Percentiles rank a stretch among this genome's conserved stretches.
Conservation (phyloP, 2,113 vertebrate species). For the Pterocles gutturalis region DNA sequence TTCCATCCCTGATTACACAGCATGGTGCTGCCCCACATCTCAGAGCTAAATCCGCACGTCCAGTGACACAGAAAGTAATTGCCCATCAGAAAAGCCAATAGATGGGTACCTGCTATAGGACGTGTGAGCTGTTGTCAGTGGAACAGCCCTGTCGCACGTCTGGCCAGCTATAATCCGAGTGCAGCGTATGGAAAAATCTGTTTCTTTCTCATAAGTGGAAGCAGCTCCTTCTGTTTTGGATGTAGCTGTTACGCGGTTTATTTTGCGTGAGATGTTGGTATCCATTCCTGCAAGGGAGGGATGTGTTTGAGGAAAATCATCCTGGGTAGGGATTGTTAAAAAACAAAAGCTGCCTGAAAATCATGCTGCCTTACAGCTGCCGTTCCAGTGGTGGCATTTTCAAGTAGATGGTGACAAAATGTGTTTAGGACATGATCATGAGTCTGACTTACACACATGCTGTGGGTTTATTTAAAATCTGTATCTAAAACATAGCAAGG, state of each 20-base stretch:
- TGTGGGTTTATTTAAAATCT: not conserved
- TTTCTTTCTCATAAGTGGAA: not conserved
- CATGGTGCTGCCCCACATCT: not conserved
- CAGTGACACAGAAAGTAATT: slow-evolving; percentile 8
- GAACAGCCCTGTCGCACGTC: not conserved
- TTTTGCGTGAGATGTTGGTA: not conserved
- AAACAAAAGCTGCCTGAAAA: not conserved
- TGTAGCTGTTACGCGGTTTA: not conserved
- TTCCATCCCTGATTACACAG: not conserved
- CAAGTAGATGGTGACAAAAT: not conserved
- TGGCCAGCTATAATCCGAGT: not conserved
- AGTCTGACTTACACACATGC: not conserved
- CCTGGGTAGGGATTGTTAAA: not conserved
- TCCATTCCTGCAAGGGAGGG: not conserved
- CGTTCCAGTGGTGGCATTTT: not conserved
- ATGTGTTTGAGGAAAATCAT: not conserved
- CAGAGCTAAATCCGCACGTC: not conserved
- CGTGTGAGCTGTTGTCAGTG: not conserved
- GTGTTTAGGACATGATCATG: not conserved
- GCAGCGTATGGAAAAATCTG: not conserved
- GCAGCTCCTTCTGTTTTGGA: not conserved
- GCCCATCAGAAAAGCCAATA: not conserved
- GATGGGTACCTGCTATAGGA: not conserved
- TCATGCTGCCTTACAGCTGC: not conserved
- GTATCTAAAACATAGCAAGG: not conserved